Conservation (phyloP, 2,888 invertebrate genomes). For the Lacanobia wlatinum region DNA sequence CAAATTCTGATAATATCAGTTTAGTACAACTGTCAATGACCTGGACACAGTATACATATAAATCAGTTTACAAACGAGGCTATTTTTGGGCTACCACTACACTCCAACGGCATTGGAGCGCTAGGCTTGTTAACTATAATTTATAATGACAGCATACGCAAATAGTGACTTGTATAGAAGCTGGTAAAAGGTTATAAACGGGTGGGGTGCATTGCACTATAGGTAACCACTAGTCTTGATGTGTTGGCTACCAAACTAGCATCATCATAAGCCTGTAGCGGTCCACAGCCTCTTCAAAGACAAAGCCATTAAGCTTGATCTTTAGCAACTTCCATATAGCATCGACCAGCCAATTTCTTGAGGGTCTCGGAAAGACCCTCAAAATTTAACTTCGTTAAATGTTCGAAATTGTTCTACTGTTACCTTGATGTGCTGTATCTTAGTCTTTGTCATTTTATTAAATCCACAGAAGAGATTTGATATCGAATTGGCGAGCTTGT, state of each 20-base stretch:
- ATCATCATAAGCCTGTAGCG: too few relatives aligned
- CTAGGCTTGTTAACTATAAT: not conserved
- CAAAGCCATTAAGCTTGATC: too few relatives aligned
- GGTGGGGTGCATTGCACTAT: not conserved
- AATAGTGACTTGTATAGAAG: not conserved
- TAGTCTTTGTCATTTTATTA: too few relatives aligned
- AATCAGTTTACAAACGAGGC: not conserved
- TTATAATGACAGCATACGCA: not conserved
- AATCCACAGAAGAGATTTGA: not conserved
- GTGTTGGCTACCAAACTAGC: too few relatives aligned
- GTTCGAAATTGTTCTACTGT: too few relatives aligned
- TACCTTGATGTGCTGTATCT: too few relatives aligned
- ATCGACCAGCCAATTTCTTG: too few relatives aligned
- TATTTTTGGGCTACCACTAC: not conserved
- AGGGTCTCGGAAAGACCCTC: too few relatives aligned
- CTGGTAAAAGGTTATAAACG: not conserved
- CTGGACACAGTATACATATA: not conserved
- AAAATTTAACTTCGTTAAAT: too few relatives aligned
- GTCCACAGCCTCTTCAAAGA: not conserved
- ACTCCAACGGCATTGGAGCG: not conserved
- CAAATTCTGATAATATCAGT: constrained; percentile 9
- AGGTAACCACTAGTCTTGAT: not conserved
- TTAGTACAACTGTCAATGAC: constrained; percentile 18
- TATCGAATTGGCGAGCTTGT: not conserved
- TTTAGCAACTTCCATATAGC: too few relatives aligned